phyloP scores from a whole-genome alignment of 92 coral and sea anemone species.

The Palythoa heliodiscus region DNA sequence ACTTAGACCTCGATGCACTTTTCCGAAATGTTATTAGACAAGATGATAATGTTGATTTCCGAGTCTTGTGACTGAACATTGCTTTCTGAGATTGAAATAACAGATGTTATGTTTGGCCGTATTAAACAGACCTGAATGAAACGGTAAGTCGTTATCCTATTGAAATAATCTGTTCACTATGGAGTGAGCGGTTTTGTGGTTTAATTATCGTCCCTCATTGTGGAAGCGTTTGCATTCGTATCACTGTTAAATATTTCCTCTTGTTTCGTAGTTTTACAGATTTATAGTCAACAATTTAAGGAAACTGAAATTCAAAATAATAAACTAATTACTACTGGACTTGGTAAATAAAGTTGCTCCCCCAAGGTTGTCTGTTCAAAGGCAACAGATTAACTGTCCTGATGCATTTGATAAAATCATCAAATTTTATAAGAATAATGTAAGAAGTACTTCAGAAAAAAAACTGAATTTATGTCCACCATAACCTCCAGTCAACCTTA shows the following conservation, averaged over 20 bases:
- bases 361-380: background rate
- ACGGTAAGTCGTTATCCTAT: background rate
- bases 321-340: background rate
- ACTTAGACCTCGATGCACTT: background rate
- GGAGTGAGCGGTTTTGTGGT: slow-evolving; percentile 22
- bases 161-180: slow-evolving; percentile 23
- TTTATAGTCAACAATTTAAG: background rate
- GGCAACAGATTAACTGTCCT: background rate
- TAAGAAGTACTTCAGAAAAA: background rate
- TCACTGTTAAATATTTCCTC: background rate
- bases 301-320: background rate
- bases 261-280: background rate
- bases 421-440: background rate
- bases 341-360: background rate
- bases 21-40: slow-evolving; percentile 12
- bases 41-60: slow-evolving; percentile 11
- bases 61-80: background rate
- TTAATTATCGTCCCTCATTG: background rate
- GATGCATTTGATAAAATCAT: background rate
- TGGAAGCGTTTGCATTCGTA: background rate
- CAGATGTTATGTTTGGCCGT: slow-evolving; percentile 26
- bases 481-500: background rate
- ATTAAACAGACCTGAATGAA: slow-evolving; percentile 1
- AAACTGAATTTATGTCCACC: background rate
- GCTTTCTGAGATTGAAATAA: background rate